A percentile compares a stretch with the other conserved stretches of the same genome.
phyloP scores from a whole-genome alignment of 2,797 vertebrate genomes.

The Cephalopachus bancanus region DNA sequence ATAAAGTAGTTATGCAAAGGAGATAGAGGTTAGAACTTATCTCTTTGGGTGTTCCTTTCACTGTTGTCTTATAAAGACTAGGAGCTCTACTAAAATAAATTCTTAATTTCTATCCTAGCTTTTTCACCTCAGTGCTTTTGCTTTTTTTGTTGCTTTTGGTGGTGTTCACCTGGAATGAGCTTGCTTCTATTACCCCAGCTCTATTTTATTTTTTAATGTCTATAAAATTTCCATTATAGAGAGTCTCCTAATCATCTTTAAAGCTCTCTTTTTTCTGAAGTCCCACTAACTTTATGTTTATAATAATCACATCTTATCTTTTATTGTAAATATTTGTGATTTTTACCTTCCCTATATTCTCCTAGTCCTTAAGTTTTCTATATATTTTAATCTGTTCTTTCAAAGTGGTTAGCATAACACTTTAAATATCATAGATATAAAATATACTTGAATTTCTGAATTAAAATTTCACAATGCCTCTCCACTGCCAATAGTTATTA shows the following conservation, averaged over 20 bases:
- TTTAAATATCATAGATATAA: not conserved
- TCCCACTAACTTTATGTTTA: not conserved
- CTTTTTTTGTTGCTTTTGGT: not conserved
- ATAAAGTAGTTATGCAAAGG: not conserved
- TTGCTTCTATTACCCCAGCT: not conserved
- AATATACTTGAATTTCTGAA: not conserved
- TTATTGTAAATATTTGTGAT: not conserved
- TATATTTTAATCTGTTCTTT: not conserved
- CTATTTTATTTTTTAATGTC: not conserved
- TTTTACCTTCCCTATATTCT: not conserved
- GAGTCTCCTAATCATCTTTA: not conserved
- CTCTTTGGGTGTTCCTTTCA: fast-evolving
- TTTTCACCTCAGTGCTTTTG: not conserved
- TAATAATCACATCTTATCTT: not conserved
- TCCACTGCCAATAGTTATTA: not conserved
- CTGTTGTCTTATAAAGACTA: no score
- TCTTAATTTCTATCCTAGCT: not conserved
- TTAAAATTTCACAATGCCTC: not conserved
- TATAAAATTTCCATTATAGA: not conserved
- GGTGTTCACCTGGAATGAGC: not conserved
- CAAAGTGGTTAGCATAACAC: not conserved
- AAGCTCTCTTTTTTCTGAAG: not conserved
- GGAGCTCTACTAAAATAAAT: fast-evolving
- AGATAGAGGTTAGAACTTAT: not conserved
- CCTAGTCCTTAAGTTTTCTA: not conserved